Evolutionary conservation across 2,888 invertebrate species (phyloP).

Genomic region (Galeopsomyia nigrocyanea): DNA sequence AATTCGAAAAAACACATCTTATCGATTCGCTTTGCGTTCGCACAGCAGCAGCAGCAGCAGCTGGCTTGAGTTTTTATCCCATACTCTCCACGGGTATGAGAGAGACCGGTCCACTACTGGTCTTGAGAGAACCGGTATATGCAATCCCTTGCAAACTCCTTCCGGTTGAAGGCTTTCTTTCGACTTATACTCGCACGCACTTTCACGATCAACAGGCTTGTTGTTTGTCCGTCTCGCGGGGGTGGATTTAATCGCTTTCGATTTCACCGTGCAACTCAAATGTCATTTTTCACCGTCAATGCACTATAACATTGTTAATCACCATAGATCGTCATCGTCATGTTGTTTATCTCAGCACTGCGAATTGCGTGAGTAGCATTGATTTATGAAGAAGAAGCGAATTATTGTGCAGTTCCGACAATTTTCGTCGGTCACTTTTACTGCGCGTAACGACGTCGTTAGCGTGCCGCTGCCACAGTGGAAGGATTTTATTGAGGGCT

Average conservation of each 20-base stretch:
- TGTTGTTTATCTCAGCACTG: constrained; percentile 18
- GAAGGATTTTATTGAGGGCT: not conserved
- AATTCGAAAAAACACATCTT: too few species aligned
- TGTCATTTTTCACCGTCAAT: too few species aligned
- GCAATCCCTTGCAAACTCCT: constrained; percentile 10
- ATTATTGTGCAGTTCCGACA: constrained; percentile 5
- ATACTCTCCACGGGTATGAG: too few species aligned
- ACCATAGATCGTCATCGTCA: too few species aligned
- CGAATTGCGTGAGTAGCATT: too few species aligned
- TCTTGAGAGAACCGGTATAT: constrained; percentile 21
- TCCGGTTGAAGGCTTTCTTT: constrained; percentile 14
- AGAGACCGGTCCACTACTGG: constrained; percentile 30
- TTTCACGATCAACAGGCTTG: constrained; percentile 13
- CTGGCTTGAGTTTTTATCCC: too few species aligned
- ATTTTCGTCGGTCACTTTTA: not conserved
- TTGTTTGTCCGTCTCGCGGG: too few species aligned
- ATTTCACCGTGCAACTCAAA: too few species aligned
- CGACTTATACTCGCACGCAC: not conserved
- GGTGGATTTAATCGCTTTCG: too few species aligned
- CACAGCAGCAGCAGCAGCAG: too few species aligned
- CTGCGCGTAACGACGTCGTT: constrained; percentile 33
- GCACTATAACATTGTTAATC: too few species aligned
- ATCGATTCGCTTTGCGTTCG: too few species aligned
- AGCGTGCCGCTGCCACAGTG: not conserved
- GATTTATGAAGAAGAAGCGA: constrained; percentile 44